Base-by-base conservation (phyloP, 2,113 vertebrate species). In the Physeter macrocephalus region DNA sequence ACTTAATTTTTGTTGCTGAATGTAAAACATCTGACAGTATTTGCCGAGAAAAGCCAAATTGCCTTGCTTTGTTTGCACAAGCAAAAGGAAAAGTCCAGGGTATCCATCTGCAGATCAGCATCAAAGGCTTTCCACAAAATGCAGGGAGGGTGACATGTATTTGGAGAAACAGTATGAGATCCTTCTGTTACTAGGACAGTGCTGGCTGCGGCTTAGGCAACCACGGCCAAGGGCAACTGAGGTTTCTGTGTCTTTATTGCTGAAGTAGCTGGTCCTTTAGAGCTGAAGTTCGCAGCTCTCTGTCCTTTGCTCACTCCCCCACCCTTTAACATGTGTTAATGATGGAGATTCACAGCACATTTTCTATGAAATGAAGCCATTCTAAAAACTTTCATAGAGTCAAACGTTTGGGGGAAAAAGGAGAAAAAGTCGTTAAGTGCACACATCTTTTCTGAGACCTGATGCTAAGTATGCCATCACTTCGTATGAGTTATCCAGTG, bases 91-190 rank as follows among this genome's bases (percentile, higher is more conserved):
- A 98, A 98, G 98, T 98, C 97, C 98, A 98, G 98, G 95, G 96
- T 97, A 98, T 98, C 98, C 98, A 62, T 99, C 98, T 98, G 98
- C 98, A 99, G 97, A 98, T 31, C 94, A 96, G 99, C 99, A 99
- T 99, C 99, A 99, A 99, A 99, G 99, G 83, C 75, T 94, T 97
- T 97, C 71, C 98, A 97, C 93, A 94, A 93, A 96, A 97, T 87
- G 67, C 97, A 90, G 97, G 66, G 93, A 88, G 98, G 98, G 97
- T 97, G 98, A 99, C 98, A 98, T 98, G 97, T 99, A 99, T 99
- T 99, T 99, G 98, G 99, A 99, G 98, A 99, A 99, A 82, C 99
- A 98, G 99, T 99, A 95, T 99, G 99, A 99, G 97, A 98, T 98
- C 98, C n/a, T 98, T 98, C 98, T 98, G 98, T 97, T 90, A 88